Evolutionary conservation across 2,888 invertebrate species (phyloP), one percentile per base, ranked within the genome.

Genomic region (Crocallis elinguaria): DNA sequence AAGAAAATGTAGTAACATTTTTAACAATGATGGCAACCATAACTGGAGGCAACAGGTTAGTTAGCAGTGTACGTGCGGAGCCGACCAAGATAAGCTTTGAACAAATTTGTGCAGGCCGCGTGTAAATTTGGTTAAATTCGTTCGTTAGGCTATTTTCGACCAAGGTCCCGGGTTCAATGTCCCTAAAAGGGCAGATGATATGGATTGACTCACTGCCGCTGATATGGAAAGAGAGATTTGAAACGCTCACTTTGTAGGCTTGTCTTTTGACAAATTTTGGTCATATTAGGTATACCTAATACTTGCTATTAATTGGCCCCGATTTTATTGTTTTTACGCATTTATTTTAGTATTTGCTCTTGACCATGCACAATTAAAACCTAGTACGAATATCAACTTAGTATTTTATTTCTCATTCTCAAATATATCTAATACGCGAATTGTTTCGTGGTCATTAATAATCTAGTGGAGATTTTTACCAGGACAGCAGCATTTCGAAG

Each of bases 121-220:
- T 74, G 81, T 83, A 82, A 84, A 81, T 84, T 85, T 82, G 78
- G 83, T 77, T 73, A 77, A 80, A 83, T 80, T 86, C 74, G 69
- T 79, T 85, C 75, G 69, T 81, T 74, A 73, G 72, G 66, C 81
- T 86, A 86, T 86, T 86, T 83, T 68, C 56, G 73, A 77, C 69
- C 83, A 85, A 86, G 86, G 86, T 77, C 77, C 63, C 30, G 71
- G 61, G 86, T 81, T 88, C 86, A 83, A 63, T 77, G 86, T 62
- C 64, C 81, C 80, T 71, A 77, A 69, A 78, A 75, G 67, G 77
- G 79, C 63, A 54, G 59, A 60, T 66, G 30, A 49, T 54, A 49
- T 49, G 56, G 42, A 55, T 49, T 62, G 53, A 67, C 58, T 45
- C 56, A 42, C 29, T 43, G 30, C 19, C 29, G 13, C 27, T 41